Base-by-base conservation (phyloP, 1,140 invertebrate genomes). In the Bombus superbus region DNA sequence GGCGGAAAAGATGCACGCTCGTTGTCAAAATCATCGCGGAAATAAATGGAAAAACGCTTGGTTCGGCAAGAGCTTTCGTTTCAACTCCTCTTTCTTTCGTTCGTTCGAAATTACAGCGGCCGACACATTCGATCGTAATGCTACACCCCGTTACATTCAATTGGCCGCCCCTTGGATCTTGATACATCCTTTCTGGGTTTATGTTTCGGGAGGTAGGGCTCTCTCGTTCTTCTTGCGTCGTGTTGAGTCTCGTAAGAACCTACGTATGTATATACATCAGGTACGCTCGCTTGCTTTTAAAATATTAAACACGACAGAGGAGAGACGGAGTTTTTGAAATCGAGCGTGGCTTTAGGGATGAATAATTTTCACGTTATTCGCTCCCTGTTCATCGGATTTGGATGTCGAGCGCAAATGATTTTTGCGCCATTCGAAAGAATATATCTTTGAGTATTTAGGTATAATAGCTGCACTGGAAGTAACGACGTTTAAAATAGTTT, bases 31-130 rank as follows among this genome's bases (percentile, higher is more conserved):
- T 10, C 38, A 13, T 42, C 53, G n/a, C 8, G 44, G 42, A 90
- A 90, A 91, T 80, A 87, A 91, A 91, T 90, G 88, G 86, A 69
- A 64, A 72, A 79, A 38, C 3, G 69, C 18, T 62, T 62, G 11
- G 59, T 62, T 62, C 73, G 76, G n/a, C 22, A 22, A n/a, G 13
- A 76, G 81, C 80, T 87, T 87, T 78, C 72, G 86, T 90, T 82
- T 82, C 79, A 73, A 75, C 62, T 40, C n/a, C 25, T n/a, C 38
- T 59, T 40, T 32, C 25, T 85, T 82, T 87, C 78, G 40, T 42
- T 81, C 87, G 9, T 66, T 85, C 40, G 59, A 85, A 87, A 87
- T 87, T 87, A 74, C 83, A 82, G 25, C 32, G 72, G 57, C 18
- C 73, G 57, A 81, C 71, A 86, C 71, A 86, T 47, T 89, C 83